These are phyloP conservation scores for Setophaga kirtlandii DNA, from an alignment of 2,113 vertebrate species.

Conservation along the genomic window DNA sequence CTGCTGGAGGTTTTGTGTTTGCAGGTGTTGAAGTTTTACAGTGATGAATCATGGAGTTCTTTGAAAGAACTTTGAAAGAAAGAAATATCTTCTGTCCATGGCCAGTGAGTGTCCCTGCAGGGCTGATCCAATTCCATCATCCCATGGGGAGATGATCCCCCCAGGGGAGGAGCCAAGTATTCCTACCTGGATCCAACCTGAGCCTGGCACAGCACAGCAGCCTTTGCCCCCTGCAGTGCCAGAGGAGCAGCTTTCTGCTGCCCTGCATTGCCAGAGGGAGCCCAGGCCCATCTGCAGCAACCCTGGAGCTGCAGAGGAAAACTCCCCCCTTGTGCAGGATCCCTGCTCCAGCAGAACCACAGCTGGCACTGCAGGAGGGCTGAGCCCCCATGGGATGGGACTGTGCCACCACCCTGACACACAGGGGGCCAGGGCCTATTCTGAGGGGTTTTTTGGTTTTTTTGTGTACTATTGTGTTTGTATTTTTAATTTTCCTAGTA, in stretches of 20 bases:
- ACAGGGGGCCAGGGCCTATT: fast-evolving
- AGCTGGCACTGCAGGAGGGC: not conserved
- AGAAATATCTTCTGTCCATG: not conserved
- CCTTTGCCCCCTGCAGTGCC: not conserved
- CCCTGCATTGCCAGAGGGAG: too few species aligned
- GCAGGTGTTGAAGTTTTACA: too few species aligned
- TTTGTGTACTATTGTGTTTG: not conserved
- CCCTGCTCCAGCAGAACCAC: not conserved
- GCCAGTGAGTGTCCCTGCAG: not conserved
- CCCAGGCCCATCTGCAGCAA: not conserved
- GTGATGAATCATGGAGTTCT: too few species aligned
- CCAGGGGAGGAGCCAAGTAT: not conserved
- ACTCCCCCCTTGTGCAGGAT: not conserved
- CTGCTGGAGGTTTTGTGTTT: too few species aligned
- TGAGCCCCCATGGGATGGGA: too few species aligned
- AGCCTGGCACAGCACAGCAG: not conserved
- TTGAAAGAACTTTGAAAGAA: too few species aligned
- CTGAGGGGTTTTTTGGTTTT: not conserved
- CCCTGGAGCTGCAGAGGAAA: not conserved
- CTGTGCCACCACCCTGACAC: not conserved
- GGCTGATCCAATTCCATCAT: not conserved
- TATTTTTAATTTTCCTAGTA: not conserved
- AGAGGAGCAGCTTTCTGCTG: not conserved
- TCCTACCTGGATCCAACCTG: not conserved
- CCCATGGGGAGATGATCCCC: fast-evolving